phyloP scores from a whole-genome alignment of 2,113 vertebrate species.

The Podarcis muralis region DNA sequence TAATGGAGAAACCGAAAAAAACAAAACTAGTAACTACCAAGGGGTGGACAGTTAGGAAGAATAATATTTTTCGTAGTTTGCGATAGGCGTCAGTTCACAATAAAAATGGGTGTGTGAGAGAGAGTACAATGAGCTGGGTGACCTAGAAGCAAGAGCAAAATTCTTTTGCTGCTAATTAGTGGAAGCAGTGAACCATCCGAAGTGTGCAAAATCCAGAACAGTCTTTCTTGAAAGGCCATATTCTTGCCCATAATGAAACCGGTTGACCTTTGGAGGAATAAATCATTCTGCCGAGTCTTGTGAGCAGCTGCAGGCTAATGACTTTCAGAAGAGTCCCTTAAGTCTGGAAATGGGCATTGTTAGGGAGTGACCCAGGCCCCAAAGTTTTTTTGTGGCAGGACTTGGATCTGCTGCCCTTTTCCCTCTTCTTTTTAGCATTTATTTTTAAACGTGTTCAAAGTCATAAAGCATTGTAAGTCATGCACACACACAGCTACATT shows the following conservation, averaged over 20 bases:
- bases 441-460: no score
- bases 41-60: background rate
- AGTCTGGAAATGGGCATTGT: background rate
- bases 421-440: no score
- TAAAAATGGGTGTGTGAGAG: background rate
- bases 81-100: background rate
- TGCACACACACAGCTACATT: background rate
- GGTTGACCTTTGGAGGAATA: background rate
- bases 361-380: no score
- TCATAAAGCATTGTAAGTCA: background rate
- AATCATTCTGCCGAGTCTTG: fast-evolving
- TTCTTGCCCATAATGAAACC: background rate
- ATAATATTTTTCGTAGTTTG: background rate
- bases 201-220: background rate
- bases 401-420: no score
- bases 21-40: background rate
- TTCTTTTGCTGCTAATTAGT: background rate
- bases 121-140: background rate
- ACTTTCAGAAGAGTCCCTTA: conserved; percentile 6
- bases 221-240: background rate
- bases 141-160: background rate
- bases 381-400: no score
- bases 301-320: conserved; percentile 11
- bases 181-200: background rate
- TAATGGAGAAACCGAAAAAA: background rate